Percentiles rank a stretch among this genome's conserved stretches.
Evolutionary conservation across 1,140 invertebrate species (phyloP).

Genomic region (Orchestia grillus): DNA sequence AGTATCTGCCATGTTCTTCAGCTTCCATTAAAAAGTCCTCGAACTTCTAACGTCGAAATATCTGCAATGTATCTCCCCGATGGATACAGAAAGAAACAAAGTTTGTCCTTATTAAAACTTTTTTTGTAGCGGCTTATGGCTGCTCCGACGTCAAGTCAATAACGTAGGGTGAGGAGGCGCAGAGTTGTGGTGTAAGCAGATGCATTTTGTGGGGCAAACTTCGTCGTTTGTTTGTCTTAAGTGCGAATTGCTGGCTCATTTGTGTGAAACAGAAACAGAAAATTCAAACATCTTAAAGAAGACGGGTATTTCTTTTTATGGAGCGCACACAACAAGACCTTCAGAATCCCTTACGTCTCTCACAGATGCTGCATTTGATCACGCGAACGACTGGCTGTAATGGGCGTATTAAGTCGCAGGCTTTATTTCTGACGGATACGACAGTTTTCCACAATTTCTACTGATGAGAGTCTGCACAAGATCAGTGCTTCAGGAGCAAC

Average conservation of each 20-base stretch:
- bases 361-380: neutral
- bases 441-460: neutral
- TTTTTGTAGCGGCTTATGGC: neutral
- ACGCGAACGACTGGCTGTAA: neutral
- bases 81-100: neutral
- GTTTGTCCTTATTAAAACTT: slow-evolving; percentile 41
- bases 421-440: neutral
- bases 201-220: neutral
- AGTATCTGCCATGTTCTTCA: neutral
- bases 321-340: neutral
- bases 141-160: neutral
- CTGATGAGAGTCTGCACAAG: neutral
- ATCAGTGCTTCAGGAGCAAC: neutral
- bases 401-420: neutral
- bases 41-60: neutral
- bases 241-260: neutral
- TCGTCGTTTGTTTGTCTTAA: neutral
- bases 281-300: neutral
- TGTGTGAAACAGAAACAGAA: neutral
- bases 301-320: neutral
- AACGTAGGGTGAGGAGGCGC: neutral
- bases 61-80: neutral
- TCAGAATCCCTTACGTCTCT: neutral
- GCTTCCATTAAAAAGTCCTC: neutral
- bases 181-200: neutral